Percentiles rank a stretch among this genome's conserved stretches.
Conservation (phyloP, 2,797 vertebrate genomes). For the Parotocinclus haroldoi region DNA sequence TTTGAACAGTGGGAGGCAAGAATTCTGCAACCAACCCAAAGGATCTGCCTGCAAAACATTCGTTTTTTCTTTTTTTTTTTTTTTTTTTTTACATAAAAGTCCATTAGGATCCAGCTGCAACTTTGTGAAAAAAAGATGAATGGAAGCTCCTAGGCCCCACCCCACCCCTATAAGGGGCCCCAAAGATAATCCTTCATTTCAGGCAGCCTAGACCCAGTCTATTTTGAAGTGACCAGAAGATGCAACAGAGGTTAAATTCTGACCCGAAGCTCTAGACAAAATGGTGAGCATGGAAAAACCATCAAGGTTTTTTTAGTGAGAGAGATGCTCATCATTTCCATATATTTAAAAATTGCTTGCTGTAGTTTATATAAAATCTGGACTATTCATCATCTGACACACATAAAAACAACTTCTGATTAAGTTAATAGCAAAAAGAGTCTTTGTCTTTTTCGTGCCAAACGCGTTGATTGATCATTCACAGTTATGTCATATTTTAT, state of each 20-base stretch:
- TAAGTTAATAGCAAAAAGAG: too few relatives aligned
- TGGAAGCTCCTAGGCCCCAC: constrained; percentile 63
- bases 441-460: too few relatives aligned
- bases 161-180: constrained; percentile 71
- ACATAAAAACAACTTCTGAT: too few relatives aligned
- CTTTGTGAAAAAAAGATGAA: constrained; percentile 55
- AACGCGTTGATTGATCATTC: too few relatives aligned
- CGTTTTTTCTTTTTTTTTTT: too few relatives aligned
- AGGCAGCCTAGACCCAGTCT: constrained; percentile 57
- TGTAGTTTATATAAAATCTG: too few relatives aligned
- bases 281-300: neutral
- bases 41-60: constrained; percentile 71
- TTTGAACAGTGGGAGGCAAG: constrained; percentile 76
- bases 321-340: too few relatives aligned
- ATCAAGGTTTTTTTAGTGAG: too few relatives aligned
- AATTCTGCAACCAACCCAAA: constrained; percentile 68
- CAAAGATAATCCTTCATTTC: constrained; percentile 74
- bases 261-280: constrained; percentile 39
- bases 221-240: constrained; percentile 45
- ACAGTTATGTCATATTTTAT: too few relatives aligned
- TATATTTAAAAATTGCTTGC: too few relatives aligned
- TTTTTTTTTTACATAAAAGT: constrained; percentile 63
- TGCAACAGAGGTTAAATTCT: constrained; percentile 34
- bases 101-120: constrained; percentile 77
- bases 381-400: too few relatives aligned